Evolutionary conservation across 30 jellyfish, hydroid and myxozoan genomes (phyloP), one percentile per base, ranked within the genome.

Genomic region (Aurelia aurita): DNA sequence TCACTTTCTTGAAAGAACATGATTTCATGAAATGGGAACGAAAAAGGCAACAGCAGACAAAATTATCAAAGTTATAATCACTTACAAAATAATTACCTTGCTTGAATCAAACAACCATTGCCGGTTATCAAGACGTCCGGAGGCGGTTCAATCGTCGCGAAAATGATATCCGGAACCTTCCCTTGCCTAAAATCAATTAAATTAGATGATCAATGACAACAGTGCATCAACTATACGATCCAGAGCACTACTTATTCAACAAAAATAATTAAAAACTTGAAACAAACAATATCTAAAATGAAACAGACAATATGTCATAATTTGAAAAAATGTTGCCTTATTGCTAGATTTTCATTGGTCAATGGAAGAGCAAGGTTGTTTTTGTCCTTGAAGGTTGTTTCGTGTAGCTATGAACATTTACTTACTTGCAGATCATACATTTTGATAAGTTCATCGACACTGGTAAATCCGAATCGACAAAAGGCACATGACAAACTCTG

Each of bases 111-210:
- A 70, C 95, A 91, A 59, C 98, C 98, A 34, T 78, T 72, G 32
- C 98, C 98, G 22, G 91, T 72, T 14, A 85, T 63, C 3, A 80
- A 79, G 15, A 83, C 53, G 19, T 86, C 98, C 12, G 90, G 71
- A 35, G 97, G 98, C 13, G 91, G 79, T 69, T 91, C 98, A 43
- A 86, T 85, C 13, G 98, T 91, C 0, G 98, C 86, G 58, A 91
- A 79, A 3, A 91, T 58, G 8, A 91, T 84, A 74, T 91, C 96
- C 1, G 98, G 98, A 23, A 91, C 98, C 26, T 86, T 86, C 11
- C 90, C 98, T 32, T 91, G 95, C 83, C 98, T 86, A 58, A 39
- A 39, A 39, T 39, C 6, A 39, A 39, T 4, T 39, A 39, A 14
- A 15, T 15, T 8, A 39, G 51, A 39, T 8, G 51, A 39, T 9